Evolutionary conservation across 2,888 invertebrate genomes (phyloP), one percentile per base, ranked within the genome.

Genomic region (Gordius sp.): DNA sequence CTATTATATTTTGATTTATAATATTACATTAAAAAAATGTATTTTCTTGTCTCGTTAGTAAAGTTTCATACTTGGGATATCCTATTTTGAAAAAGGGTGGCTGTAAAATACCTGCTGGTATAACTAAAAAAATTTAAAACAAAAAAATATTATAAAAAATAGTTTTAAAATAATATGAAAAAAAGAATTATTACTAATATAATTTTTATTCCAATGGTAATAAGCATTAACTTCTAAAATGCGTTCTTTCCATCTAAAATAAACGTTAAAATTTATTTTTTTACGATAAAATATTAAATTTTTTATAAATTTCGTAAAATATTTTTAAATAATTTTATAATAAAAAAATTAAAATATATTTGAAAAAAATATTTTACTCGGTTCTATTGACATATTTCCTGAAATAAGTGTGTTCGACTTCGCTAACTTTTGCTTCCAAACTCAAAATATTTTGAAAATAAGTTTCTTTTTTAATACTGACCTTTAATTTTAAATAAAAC

Each of bases 121-220:
- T 47, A 13, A 47, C 47, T 47, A 20, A 47, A 47, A 47, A n/a
- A 18, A 47, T n/a, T n/a, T n/a, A n/a, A n/a, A n/a, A n/a, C n/a
- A n/a, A n/a, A n/a, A n/a, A n/a, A n/a, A n/a, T n/a, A n/a, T n/a
- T n/a, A n/a, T n/a, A n/a, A n/a, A n/a, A n/a, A n/a, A n/a, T n/a
- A n/a, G n/a, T n/a, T n/a, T n/a, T n/a, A n/a, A n/a, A n/a, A n/a
- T n/a, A n/a, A n/a, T n/a, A n/a, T n/a, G n/a, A n/a, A n/a, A n/a
- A n/a, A n/a, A n/a, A n/a, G n/a, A 33, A 33, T 13, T 33, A 33
- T 13, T 33, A 47, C 47, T 47, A 18, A 47, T 47, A 23, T 47
- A 47, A 20, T 47, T 47, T 47, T 47, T 47, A 20, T 47, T 47
- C 47, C 47, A 47, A 20, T 47, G 47, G 47, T 47, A 47, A 23